These are phyloP conservation scores for Tanaodytes sp. DNA, from an alignment of 2,888 invertebrate species.

Conservation along the genomic window DNA sequence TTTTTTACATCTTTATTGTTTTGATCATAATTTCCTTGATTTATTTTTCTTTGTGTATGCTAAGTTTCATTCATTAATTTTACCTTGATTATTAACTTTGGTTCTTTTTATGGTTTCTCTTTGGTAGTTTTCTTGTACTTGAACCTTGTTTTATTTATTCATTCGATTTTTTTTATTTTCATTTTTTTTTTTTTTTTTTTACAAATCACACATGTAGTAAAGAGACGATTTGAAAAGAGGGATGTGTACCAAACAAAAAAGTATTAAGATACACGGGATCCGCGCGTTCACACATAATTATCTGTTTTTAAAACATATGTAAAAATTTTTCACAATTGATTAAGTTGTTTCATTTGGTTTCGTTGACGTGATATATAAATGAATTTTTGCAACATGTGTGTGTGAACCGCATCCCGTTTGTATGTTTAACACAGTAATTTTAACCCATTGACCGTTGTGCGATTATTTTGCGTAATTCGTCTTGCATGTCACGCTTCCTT, in stretches of 20 bases:
- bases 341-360: no score
- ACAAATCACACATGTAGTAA: constrained; percentile 55
- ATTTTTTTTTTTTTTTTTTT: no score
- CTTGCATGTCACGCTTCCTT: constrained; percentile 73
- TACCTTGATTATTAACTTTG: neutral
- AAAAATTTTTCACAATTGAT: neutral
- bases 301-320: neutral
- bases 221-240: constrained; percentile 33
- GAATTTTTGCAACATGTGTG: constrained; percentile 19
- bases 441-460: constrained; percentile 66
- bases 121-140: constrained; percentile 53
- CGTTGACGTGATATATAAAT: no score
- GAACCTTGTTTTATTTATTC: no score
- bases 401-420: constrained; percentile 56
- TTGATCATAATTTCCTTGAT: constrained; percentile 15
- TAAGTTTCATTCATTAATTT: neutral
- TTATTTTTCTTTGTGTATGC: constrained; percentile 15
- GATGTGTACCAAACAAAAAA: constrained; percentile 41
- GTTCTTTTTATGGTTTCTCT: constrained; percentile 21
- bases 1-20: constrained; percentile 45
- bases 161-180: no score
- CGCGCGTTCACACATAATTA: constrained; percentile 34
- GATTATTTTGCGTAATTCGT: constrained; percentile 70
- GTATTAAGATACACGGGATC: constrained; percentile 19
- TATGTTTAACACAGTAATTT: constrained; percentile 56